Evolutionary conservation across 2,113 vertebrate species (phyloP).

Genomic region (Dicrurus megarhynchus): DNA sequence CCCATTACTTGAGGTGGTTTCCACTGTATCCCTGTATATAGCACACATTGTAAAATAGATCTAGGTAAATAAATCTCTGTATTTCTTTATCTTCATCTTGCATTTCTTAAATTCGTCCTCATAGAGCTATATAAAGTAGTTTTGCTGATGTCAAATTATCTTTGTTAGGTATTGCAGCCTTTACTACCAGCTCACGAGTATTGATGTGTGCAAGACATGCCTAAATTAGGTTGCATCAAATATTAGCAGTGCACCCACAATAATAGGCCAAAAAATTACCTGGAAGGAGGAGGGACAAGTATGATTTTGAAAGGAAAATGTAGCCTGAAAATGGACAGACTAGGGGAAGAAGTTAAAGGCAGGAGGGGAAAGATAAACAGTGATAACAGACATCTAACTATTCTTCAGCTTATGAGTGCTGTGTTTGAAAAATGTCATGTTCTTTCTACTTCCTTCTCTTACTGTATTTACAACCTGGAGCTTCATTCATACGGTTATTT

Average conservation of each 20-base stretch:
- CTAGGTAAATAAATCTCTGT: not conserved
- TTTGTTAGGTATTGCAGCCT: not conserved
- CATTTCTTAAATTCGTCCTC: not conserved
- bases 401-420: not conserved
- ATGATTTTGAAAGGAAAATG: not conserved
- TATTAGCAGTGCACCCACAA: not conserved
- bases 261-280: not conserved
- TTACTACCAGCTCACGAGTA: not conserved
- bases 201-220: not conserved
- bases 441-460: not conserved
- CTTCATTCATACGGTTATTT: not conserved
- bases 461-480: not conserved
- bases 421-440: not conserved
- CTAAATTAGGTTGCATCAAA: not conserved
- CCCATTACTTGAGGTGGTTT: not conserved
- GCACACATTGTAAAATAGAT: not conserved
- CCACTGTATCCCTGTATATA: not conserved
- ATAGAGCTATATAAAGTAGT: not conserved
- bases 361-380: not conserved
- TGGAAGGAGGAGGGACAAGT: not conserved
- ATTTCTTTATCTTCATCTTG: not conserved
- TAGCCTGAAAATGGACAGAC: not conserved
- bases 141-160: not conserved
- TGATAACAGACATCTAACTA: too few species aligned
- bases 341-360: not conserved